Evolutionary conservation across 2,797 vertebrate genomes (phyloP).

Genomic region (Xiphorhynchus erythropygius): DNA sequence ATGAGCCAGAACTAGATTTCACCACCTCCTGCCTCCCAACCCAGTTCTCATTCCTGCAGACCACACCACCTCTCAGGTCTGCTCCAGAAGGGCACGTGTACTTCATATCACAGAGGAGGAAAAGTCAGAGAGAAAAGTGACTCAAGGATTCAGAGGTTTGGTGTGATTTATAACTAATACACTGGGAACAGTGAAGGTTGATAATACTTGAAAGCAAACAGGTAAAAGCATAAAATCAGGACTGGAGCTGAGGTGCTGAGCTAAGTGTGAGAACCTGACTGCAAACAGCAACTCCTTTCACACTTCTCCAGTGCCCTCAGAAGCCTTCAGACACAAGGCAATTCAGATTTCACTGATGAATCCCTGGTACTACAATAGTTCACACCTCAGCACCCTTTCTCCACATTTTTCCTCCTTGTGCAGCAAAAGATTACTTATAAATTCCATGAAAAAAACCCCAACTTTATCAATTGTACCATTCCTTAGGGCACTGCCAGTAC

Average conservation of each 20-base stretch:
- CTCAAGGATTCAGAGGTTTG: slow-evolving; percentile 22
- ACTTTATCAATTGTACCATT: not conserved
- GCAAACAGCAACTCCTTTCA: not conserved
- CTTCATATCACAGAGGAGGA: not conserved
- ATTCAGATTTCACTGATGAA: not conserved
- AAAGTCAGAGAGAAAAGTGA: not conserved
- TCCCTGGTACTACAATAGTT: not conserved
- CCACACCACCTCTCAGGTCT: not conserved
- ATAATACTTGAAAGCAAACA: not conserved
- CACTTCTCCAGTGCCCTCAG: not conserved
- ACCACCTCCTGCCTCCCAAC: not conserved
- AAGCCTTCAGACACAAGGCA: not conserved
- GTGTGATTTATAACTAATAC: not conserved
- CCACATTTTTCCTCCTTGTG: not conserved
- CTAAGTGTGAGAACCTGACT: not conserved
- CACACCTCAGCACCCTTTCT: not conserved
- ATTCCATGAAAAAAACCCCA: not conserved
- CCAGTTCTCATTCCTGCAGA: not conserved
- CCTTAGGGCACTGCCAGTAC: not conserved
- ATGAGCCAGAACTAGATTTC: not conserved
- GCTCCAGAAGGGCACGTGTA: not conserved
- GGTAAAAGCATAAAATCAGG: not conserved
- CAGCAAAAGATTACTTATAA: not conserved
- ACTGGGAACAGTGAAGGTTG: not conserved
- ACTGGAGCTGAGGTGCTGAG: not conserved